A percentile compares a stretch with the other conserved stretches of the same genome.
Conservation (phyloP, 2,113 vertebrate species). For the Gopherus evgoodei region DNA sequence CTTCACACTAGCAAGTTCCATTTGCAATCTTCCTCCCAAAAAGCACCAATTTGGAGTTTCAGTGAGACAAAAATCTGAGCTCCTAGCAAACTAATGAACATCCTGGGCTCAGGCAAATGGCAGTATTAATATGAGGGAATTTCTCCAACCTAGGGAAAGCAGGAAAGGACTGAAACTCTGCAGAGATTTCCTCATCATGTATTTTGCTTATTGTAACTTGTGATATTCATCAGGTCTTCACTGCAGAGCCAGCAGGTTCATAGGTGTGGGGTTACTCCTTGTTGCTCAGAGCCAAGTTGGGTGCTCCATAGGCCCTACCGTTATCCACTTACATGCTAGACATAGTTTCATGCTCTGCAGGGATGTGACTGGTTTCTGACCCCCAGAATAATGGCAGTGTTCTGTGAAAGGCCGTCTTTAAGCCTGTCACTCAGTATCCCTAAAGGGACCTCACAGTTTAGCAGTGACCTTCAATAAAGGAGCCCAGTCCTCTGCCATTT, state of each 20-base stretch:
- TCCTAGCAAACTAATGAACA: background rate
- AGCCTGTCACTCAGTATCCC: background rate
- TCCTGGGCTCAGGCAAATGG: too few relatives aligned
- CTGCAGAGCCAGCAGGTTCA: background rate
- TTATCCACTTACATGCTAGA: background rate
- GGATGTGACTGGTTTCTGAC: background rate
- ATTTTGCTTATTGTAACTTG: background rate
- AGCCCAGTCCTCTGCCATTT: too few relatives aligned
- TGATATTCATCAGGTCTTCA: background rate
- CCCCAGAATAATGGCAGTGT: background rate
- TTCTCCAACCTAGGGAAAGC: background rate
- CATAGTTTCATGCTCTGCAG: background rate
- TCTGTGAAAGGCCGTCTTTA: background rate
- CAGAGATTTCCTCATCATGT: background rate
- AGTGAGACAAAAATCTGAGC: background rate
- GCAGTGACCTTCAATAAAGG: too few relatives aligned
- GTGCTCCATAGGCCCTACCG: background rate
- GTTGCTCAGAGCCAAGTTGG: background rate
- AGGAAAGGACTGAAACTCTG: background rate
- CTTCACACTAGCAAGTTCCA: background rate
- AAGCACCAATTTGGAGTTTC: background rate
- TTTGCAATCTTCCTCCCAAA: background rate
- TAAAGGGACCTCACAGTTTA: background rate
- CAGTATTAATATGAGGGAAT: background rate
- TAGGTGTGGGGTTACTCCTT: background rate